A percentile compares a stretch with the other conserved stretches of the same genome.
Evolutionary conservation across 2,113 vertebrate species (phyloP).

Genomic region (Dicerorhinus sumatrensis): DNA sequence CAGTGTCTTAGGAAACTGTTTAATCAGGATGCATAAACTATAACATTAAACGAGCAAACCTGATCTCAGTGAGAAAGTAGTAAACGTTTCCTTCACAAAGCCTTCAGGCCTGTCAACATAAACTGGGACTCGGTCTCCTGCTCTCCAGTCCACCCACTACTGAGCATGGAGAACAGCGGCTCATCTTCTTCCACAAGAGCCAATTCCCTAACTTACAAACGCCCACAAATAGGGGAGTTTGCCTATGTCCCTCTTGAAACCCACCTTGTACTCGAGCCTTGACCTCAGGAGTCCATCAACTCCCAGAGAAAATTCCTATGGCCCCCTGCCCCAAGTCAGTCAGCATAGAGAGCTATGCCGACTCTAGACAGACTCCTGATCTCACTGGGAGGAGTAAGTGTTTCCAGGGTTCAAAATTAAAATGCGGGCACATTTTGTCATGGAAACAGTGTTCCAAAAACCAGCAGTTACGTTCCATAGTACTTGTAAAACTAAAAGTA

Average conservation of each 20-base stretch:
- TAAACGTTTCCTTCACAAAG: conserved; percentile 16
- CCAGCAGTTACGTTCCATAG: background rate
- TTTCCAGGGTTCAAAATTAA: background rate
- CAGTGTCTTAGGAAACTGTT: background rate
- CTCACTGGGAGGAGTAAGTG: background rate
- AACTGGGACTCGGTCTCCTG: background rate
- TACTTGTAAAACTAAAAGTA: conserved; percentile 4
- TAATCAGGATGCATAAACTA: background rate
- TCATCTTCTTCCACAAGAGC: background rate
- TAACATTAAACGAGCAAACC: background rate
- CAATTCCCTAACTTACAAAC: background rate
- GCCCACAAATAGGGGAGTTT: background rate
- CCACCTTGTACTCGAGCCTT: background rate
- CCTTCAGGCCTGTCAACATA: background rate
- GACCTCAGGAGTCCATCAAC: background rate
- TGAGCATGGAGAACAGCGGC: background rate
- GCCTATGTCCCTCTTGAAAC: background rate
- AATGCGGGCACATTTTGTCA: background rate
- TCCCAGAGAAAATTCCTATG: background rate
- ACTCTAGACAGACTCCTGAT: background rate
- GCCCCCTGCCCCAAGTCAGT: background rate
- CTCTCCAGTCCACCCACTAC: background rate
- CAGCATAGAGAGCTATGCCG: background rate
- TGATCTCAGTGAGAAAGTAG: background rate
- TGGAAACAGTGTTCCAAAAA: background rate